phyloP scores from a whole-genome alignment of 2,797 vertebrate species.

The Anas georgica region DNA sequence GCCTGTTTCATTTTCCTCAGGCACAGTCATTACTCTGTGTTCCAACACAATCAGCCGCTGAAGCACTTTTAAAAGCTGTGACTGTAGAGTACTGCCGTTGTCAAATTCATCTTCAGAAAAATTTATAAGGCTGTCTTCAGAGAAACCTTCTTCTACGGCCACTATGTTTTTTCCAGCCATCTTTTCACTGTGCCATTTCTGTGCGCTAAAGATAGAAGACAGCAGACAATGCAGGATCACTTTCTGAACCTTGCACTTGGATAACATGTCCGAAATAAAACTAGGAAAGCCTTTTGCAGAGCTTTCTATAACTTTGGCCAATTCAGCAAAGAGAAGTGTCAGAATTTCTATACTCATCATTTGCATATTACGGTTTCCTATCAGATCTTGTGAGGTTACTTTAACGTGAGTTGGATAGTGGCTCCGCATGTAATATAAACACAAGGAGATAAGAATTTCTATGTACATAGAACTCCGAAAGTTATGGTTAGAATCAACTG shows the following conservation, averaged over 20 bases:
- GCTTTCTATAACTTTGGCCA: constrained; percentile 92
- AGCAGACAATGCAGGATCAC: constrained; percentile 95
- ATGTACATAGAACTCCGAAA: constrained; percentile 98
- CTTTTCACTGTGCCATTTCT: constrained; percentile 95
- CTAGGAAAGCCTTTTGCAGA: constrained; percentile 97
- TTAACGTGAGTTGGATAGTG: constrained; percentile 94
- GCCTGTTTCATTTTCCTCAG: constrained; percentile 87
- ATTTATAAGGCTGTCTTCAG: constrained; percentile 96
- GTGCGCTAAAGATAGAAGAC: constrained; percentile 95
- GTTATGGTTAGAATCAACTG: constrained; percentile 93
- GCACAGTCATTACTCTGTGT: constrained; percentile 89
- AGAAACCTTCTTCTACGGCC: constrained; percentile 92
- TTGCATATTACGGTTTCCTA: constrained; percentile 97
- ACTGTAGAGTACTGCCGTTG: constrained; percentile 92
- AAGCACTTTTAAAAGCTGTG: constrained; percentile 92
- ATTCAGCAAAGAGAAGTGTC: constrained; percentile 92
- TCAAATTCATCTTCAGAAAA: constrained; percentile 96
- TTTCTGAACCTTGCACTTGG: constrained; percentile 98
- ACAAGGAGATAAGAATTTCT: constrained; percentile 97
- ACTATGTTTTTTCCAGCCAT: constrained; percentile 84
- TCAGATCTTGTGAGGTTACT: constrained; percentile 89
- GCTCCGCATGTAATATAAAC: constrained; percentile 94
- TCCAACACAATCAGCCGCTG: constrained; percentile 94
- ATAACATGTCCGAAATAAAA: constrained; percentile 96
- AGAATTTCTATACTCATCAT: constrained; percentile 97